phyloP scores from a whole-genome alignment of 2,113 vertebrate species.

The Edolisoma coerulescens region DNA sequence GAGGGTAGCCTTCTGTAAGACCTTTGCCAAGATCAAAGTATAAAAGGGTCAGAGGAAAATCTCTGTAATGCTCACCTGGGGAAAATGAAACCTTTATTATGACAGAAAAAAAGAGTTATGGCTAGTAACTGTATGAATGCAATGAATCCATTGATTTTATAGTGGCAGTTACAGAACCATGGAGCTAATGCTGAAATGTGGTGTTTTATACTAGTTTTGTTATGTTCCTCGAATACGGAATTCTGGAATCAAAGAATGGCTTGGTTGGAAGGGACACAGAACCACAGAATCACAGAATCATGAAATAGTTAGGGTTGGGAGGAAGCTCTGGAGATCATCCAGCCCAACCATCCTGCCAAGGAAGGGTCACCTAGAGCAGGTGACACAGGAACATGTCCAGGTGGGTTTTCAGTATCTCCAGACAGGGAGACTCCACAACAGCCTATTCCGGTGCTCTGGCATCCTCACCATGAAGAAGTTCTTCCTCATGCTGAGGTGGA shows the following conservation, averaged over 20 bases:
- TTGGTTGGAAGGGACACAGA: background rate
- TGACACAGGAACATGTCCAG: background rate
- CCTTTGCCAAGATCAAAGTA: background rate
- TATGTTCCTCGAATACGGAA: background rate
- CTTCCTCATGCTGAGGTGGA: background rate
- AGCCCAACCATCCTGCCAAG: background rate
- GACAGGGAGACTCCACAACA: background rate
- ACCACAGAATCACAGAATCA: background rate
- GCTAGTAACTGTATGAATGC: background rate
- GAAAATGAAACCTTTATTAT: conserved; percentile 11
- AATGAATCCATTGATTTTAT: background rate
- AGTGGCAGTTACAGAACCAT: background rate
- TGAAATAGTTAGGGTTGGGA: background rate
- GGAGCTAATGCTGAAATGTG: background rate
- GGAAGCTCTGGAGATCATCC: background rate
- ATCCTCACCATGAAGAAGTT: background rate
- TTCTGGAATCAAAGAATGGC: background rate
- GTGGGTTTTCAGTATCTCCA: background rate
- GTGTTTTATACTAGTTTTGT: background rate
- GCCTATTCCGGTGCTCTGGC: background rate
- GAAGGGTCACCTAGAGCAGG: background rate
- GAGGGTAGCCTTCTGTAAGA: background rate
- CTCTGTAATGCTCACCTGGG: background rate
- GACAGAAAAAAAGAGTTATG: background rate
- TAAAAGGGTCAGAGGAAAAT: background rate